These are phyloP conservation scores for Poicephalus meyeri DNA, from an alignment of 2,113 vertebrate species.

Conservation along the genomic window DNA sequence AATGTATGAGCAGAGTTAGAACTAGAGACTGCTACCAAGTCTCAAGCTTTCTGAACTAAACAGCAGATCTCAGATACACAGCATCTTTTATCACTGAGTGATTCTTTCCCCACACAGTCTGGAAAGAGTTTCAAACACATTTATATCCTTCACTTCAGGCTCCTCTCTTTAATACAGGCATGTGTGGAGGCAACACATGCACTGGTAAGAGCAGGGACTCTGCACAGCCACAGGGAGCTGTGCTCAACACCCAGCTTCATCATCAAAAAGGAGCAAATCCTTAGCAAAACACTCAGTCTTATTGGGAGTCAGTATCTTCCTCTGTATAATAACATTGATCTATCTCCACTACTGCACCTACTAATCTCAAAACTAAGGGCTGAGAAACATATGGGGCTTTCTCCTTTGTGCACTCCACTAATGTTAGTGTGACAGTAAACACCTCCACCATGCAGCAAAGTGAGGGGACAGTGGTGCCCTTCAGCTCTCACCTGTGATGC, in stretches of 20 bases:
- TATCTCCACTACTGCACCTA: not conserved
- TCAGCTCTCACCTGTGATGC: slow-evolving; percentile 85
- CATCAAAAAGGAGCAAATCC: not conserved
- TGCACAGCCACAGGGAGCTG: not conserved
- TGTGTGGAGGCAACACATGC: not conserved
- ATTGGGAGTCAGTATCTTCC: not conserved
- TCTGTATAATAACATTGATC: not conserved
- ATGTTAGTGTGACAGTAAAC: not conserved
- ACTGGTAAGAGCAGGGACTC: not conserved
- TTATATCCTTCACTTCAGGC: not conserved
- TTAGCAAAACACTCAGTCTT: not conserved
- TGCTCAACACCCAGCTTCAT: not conserved
- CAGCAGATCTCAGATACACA: not conserved
- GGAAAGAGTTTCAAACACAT: not conserved
- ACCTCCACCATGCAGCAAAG: not conserved
- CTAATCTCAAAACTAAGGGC: not conserved
- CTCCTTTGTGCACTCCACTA: not conserved
- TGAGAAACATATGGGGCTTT: not conserved
- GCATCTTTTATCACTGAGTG: not conserved
- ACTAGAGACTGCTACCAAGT: not conserved
- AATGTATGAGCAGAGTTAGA: not conserved
- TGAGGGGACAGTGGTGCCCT: not conserved
- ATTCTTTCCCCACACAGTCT: not conserved
- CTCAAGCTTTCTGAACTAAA: not conserved
- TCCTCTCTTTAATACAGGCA: not conserved